These are phyloP conservation scores for Scaptomyza reducta DNA, from an alignment of 2,888 invertebrate species.

Conservation along the genomic window DNA sequence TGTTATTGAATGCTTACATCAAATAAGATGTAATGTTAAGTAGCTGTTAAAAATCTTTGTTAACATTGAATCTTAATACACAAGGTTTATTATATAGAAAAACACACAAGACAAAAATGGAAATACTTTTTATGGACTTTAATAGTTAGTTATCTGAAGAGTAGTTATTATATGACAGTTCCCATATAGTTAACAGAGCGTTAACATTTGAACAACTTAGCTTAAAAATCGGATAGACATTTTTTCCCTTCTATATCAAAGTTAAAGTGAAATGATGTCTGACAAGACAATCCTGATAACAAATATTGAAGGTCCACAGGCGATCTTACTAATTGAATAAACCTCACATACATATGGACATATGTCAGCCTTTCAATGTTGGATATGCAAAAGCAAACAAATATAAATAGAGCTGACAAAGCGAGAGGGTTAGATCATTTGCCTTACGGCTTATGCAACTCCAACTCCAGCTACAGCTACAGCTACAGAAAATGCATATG, in stretches of 20 bases:
- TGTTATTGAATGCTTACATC: too few species aligned
- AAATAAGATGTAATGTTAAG: too few species aligned
- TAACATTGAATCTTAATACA: too few species aligned
- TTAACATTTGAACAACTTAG: neutral
- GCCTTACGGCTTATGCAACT: constrained; percentile 41
- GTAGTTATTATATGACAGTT: too few species aligned
- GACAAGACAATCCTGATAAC: neutral
- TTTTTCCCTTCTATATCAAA: too few species aligned
- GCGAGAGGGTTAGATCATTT: constrained; percentile 35
- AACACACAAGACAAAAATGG: too few species aligned
- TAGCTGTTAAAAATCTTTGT: too few species aligned
- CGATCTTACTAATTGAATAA: neutral
- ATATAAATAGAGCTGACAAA: constrained; percentile 8
- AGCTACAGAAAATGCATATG: constrained; percentile 33
- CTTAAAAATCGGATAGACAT: neutral
- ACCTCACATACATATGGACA: neutral
- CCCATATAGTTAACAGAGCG: too few species aligned
- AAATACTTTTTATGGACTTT: too few species aligned
- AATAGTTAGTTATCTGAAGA: too few species aligned
- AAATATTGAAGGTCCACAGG: neutral
- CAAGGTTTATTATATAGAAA: too few species aligned
- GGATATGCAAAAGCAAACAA: constrained; percentile 22
- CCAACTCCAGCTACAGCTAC: constrained; percentile 24
- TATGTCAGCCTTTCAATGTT: neutral
- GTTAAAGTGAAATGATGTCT: neutral